phyloP scores from a whole-genome alignment of 2,797 vertebrate genomes.

The Falco biarmicus region DNA sequence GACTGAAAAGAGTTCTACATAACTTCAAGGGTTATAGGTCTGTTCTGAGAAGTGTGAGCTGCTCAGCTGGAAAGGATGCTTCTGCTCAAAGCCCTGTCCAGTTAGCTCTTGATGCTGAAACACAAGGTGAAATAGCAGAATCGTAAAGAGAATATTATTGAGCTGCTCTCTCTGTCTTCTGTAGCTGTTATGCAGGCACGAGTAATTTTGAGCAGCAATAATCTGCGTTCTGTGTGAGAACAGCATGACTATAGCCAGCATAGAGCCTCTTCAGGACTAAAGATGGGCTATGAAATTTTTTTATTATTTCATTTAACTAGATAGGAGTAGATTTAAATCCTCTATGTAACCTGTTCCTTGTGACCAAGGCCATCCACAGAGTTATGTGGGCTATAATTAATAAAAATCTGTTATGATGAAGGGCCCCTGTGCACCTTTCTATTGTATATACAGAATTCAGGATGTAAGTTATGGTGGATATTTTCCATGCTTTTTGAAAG shows the following conservation, averaged over 20 bases:
- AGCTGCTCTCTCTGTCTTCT: background rate
- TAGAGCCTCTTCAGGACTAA: background rate
- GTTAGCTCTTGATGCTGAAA: background rate
- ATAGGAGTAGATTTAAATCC: background rate
- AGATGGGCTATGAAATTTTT: background rate
- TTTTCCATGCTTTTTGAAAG: background rate
- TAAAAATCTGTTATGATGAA: background rate
- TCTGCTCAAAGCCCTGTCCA: background rate
- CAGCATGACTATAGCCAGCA: background rate
- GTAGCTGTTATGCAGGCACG: fast-evolving
- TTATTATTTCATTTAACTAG: background rate
- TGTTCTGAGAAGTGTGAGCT: background rate
- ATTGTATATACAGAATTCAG: background rate
- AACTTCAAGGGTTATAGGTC: background rate
- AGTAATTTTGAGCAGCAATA: background rate
- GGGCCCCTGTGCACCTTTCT: background rate
- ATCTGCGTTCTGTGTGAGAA: background rate
- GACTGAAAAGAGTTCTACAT: background rate
- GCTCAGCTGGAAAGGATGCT: background rate
- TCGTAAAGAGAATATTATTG: background rate
- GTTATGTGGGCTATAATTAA: background rate
- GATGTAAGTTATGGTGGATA: background rate
- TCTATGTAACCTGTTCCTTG: background rate
- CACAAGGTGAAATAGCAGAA: background rate
- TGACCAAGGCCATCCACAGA: background rate